phyloP scores from a whole-genome alignment of 2,888 invertebrate species.

The Ferdinandea cuprea region DNA sequence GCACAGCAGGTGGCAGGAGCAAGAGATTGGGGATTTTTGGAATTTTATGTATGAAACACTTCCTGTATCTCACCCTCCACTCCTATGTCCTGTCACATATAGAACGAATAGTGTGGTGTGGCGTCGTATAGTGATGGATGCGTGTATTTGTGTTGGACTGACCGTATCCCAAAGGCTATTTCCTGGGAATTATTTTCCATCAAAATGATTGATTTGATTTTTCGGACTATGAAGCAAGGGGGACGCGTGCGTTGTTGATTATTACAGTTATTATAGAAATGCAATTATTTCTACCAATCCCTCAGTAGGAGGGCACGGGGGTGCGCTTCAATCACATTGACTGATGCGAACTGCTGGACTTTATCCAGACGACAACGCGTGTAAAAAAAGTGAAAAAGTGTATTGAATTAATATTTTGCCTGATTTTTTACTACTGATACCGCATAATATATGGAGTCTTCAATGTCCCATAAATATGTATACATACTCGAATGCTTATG shows the following conservation, averaged over 20 bases:
- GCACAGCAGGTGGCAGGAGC: neutral
- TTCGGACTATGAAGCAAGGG: constrained; percentile 33
- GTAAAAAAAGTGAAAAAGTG: constrained; percentile 11
- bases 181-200: constrained; percentile 71
- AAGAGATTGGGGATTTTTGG: constrained; percentile 11
- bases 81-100: constrained; percentile 10
- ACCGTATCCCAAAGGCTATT: constrained; percentile 64
- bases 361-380: constrained; percentile 17
- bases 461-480: neutral
- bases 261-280: constrained; percentile 68
- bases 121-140: constrained; percentile 23
- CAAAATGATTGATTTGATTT: constrained; percentile 74
- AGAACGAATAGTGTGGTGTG: constrained; percentile 7
- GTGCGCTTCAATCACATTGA: constrained; percentile 54
- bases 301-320: neutral
- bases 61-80: neutral
- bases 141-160: constrained; percentile 1
- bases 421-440: constrained; percentile 5
- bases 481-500: neutral
- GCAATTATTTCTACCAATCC: constrained; percentile 54
- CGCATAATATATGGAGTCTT: neutral
- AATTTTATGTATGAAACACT: constrained; percentile 27
- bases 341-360: constrained; percentile 43
- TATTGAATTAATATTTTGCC: constrained; percentile 26
- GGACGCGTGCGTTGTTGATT: constrained; percentile 41